Evolutionary conservation across 2,113 vertebrate species (phyloP).

Genomic region (Carassius gibelio): DNA sequence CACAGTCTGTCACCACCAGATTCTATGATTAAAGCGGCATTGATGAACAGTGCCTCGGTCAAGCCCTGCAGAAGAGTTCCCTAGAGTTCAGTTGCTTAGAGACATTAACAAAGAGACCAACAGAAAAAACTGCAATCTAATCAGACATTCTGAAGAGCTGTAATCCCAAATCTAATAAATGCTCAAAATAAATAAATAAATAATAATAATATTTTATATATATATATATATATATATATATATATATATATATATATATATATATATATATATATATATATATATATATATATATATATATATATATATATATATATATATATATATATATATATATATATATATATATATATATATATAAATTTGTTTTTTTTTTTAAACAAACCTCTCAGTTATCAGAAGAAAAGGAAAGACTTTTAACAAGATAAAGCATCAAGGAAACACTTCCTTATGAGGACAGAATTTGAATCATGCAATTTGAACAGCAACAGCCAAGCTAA

Average conservation of each 20-base stretch:
- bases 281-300: too few relatives aligned
- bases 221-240: too few relatives aligned
- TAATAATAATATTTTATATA: too few relatives aligned
- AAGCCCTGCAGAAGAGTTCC: constrained; percentile 31
- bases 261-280: too few relatives aligned
- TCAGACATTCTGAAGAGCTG: constrained; percentile 31
- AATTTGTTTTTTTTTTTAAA: not conserved
- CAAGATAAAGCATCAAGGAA: not conserved
- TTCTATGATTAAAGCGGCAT: not conserved
- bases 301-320: too few relatives aligned
- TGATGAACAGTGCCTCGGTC: not conserved
- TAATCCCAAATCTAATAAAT: not conserved
- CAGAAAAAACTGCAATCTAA: constrained; percentile 56
- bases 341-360: too few relatives aligned
- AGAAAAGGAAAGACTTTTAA: not conserved
- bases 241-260: too few relatives aligned
- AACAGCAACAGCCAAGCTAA: not conserved
- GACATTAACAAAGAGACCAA: constrained; percentile 44
- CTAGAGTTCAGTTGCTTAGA: constrained; percentile 62
- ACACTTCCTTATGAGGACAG: not conserved
- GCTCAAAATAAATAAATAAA: not conserved
- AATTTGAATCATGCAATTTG: not conserved
- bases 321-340: too few relatives aligned
- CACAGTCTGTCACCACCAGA: not conserved
- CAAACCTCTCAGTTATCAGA: not conserved